Percentiles rank a stretch among this genome's conserved stretches.
These are phyloP conservation scores for Heterochromis multidens DNA, from an alignment of 2,113 vertebrate species.

Conservation along the genomic window DNA sequence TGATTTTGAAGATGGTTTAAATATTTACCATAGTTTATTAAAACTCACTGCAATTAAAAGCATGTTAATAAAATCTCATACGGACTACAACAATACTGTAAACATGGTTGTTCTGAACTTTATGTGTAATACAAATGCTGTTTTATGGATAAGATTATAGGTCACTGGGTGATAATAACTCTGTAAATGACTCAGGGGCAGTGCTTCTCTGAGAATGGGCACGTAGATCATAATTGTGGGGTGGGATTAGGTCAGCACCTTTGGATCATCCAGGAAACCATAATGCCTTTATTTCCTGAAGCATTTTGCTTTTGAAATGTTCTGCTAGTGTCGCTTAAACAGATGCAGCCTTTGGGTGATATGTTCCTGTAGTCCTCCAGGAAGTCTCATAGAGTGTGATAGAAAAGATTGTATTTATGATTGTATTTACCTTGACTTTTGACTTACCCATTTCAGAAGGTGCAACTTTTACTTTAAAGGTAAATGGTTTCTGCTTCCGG, in stretches of 20 bases:
- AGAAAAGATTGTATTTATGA: constrained; percentile 4
- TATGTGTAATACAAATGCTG: neutral
- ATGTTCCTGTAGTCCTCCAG: neutral
- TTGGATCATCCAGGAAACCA: neutral
- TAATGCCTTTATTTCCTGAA: neutral
- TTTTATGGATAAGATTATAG: neutral
- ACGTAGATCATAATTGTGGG: neutral
- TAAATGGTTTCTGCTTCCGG: neutral
- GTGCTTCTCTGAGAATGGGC: neutral
- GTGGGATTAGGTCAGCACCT: neutral
- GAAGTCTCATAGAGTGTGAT: constrained; percentile 2
- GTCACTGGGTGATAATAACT: neutral
- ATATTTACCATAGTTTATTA: neutral
- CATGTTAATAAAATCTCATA: neutral
- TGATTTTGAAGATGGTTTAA: neutral
- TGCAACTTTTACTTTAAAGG: neutral
- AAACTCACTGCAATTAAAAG: neutral
- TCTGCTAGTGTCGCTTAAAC: neutral
- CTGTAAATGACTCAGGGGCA: neutral
- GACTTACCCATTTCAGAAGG: neutral
- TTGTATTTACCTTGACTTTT: neutral
- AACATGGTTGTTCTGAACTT: neutral
- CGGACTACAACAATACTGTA: neutral
- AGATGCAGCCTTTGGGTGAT: neutral
- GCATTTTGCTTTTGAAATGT: neutral